These are phyloP conservation scores for Lucifuga dentata DNA, from an alignment of 2,113 vertebrate genomes.

Conservation along the genomic window DNA sequence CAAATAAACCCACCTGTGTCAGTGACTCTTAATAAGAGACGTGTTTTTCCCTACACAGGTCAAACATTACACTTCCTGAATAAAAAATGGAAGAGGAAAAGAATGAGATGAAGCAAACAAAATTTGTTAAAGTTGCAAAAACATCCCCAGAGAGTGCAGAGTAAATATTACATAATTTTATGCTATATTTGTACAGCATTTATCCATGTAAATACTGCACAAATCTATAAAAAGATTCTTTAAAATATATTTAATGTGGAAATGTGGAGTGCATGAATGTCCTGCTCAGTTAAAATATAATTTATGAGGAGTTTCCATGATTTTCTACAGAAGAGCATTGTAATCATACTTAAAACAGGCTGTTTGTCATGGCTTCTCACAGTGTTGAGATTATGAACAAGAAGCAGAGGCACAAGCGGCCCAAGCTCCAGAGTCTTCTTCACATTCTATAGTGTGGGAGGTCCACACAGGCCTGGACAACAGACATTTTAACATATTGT, in stretches of 20 bases:
- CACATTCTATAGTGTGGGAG: conserved; percentile 49
- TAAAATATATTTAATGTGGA: conserved; percentile 33
- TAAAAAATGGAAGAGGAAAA: conserved; percentile 8
- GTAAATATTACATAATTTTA: conserved; percentile 41
- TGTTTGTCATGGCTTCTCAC: not conserved
- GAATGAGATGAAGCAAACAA: conserved; percentile 23
- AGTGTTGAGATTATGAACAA: conserved; percentile 32
- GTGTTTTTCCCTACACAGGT: conserved; percentile 8
- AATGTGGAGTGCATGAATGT: too few relatives aligned
- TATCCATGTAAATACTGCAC: not conserved
- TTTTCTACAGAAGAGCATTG: conserved; percentile 10
- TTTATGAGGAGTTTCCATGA: conserved; percentile 12
- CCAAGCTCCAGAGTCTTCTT: not conserved
- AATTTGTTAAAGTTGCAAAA: not conserved
- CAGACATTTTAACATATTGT: conserved; percentile 23
- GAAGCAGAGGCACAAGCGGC: not conserved
- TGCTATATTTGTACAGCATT: too few relatives aligned
- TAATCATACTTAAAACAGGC: conserved; percentile 4
- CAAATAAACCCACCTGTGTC: not conserved
- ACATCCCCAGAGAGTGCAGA: conserved; percentile 26
- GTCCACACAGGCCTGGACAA: conserved; percentile 27
- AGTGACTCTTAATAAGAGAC: not conserved
- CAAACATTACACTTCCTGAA: conserved; percentile 26
- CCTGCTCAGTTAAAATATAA: conserved; percentile 2
- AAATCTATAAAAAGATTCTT: conserved; percentile 18